Base-by-base conservation (phyloP, 2,797 vertebrate species). In the Gallinago nigripennis region DNA sequence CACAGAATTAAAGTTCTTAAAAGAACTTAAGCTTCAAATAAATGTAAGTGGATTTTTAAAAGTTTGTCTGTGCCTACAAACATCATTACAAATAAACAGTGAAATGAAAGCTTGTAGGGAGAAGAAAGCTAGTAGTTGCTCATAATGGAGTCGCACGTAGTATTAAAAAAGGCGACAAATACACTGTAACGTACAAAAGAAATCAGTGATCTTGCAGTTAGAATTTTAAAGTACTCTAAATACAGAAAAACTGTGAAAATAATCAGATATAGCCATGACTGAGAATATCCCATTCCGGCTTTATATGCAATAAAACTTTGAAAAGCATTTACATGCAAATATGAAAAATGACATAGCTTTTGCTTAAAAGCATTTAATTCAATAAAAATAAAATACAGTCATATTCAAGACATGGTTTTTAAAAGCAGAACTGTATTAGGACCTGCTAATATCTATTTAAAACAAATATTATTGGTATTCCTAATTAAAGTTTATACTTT, bases 41-140 rank as follows among this genome's bases (percentile, higher is more conserved):
- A 48, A 2, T 0, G 0, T 16, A 72, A 85, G 33, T 12, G 6
- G 33, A 66, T 77, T 86, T 68, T 48, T 61, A 4, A 0, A 3
- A 4, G 76, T 16, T 23, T 75, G 17, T 24, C 60, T 60, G 9
- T 41, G 16, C 21, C 31, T 86, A 30, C 7, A 77, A 66, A 37
- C 15, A 15, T 4, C 8, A 23, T 27, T 3, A 46, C 27, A 50
- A 79, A 60, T 31, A 70, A 77, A 78, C 15, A 54, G 18, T 31
- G 16, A 92, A 78, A 72, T 18, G 13, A 80, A 92, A 80, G 41
- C 7, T 8, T 25, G 30, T 50, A 51, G 37, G 53, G 43, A 69
- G 24, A 25, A 4, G 4, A 45, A 80, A 58, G 48, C 18, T 70
- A 73, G 45, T 7, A 69, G 31, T 0, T 57, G 53, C 51, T 65